Evolutionary conservation across 2,113 vertebrate genomes (phyloP).

Genomic region (Egretta garzetta): DNA sequence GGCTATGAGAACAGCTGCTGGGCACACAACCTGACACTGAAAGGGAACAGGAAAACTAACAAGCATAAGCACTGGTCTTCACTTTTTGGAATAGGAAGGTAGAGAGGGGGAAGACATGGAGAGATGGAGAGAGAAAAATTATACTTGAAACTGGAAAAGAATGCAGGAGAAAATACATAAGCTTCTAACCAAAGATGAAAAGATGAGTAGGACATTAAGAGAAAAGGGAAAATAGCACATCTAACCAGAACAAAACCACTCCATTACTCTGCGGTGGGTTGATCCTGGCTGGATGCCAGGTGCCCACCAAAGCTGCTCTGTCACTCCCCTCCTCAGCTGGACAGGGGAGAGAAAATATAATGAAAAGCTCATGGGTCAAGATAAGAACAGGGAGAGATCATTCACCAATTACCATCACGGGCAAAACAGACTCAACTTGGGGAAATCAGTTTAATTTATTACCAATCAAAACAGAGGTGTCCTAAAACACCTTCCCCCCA

Average conservation of each 20-base stretch:
- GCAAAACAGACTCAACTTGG: too few species aligned
- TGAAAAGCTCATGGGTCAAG: too few species aligned
- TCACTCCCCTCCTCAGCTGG: too few species aligned
- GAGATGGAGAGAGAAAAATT: not conserved
- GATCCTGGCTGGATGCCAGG: too few species aligned
- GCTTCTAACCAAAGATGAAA: not conserved
- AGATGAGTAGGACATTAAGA: not conserved
- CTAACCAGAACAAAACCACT: not conserved
- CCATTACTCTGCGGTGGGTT: not conserved
- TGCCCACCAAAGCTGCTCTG: too few species aligned
- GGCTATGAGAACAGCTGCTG: not conserved
- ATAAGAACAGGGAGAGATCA: too few species aligned
- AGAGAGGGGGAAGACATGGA: not conserved
- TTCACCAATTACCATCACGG: too few species aligned
- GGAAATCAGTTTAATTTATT: too few species aligned
- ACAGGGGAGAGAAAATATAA: too few species aligned
- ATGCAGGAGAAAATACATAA: not conserved
- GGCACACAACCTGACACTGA: not conserved
- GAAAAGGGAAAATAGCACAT: not conserved
- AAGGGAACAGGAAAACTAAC: not conserved
- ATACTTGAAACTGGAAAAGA: not conserved
- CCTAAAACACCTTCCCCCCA: too few species aligned
- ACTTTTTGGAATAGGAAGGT: not conserved
- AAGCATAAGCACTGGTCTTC: not conserved
- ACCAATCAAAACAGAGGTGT: too few species aligned